A percentile compares a stretch with the other conserved stretches of the same genome.
phyloP scores from a whole-genome alignment of 2,113 vertebrate genomes.

The Nerophis lumbriciformis region DNA sequence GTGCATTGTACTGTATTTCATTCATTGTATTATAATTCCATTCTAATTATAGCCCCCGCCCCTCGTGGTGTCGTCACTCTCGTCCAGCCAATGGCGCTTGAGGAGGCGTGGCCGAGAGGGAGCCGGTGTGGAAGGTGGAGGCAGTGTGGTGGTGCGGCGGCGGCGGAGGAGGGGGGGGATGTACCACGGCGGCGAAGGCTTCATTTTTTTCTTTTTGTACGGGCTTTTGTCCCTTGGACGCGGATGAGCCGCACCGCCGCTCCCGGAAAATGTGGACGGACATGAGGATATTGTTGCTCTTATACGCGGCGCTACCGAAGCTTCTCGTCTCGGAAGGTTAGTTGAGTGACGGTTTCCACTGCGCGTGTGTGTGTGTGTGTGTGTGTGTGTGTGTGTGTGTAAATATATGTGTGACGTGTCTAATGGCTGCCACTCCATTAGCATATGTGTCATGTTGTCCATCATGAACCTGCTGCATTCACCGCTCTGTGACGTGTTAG shows the following conservation, averaged over 20 bases:
- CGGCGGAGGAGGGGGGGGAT: neutral
- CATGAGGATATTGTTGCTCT: constrained; percentile 64
- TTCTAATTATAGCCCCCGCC: constrained; percentile 31
- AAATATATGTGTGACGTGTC: constrained; percentile 34
- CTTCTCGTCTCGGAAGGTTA: constrained; percentile 60
- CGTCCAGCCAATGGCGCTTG: constrained; percentile 41
- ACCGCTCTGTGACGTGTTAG: too few relatives aligned
- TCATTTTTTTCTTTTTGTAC: constrained; percentile 17
- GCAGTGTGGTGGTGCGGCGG: neutral
- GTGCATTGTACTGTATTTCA: too few relatives aligned
- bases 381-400: neutral
- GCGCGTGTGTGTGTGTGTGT: constrained; percentile 10
- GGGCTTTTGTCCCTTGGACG: constrained; percentile 67
- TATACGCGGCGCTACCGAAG: constrained; percentile 56
- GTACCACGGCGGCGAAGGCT: neutral
- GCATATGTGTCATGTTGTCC: constrained; percentile 17
- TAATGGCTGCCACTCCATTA: constrained; percentile 2
- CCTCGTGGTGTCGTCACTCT: constrained; percentile 46
- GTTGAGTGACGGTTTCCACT: constrained; percentile 15
- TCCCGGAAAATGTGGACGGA: constrained; percentile 70
- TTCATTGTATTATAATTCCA: too few relatives aligned
- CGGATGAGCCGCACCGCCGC: constrained; percentile 59
- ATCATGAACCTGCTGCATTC: neutral
- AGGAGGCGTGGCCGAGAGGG: constrained; percentile 4
- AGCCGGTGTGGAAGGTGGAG: constrained; percentile 8